Evolutionary conservation across 1,140 invertebrate genomes (phyloP).

Genomic region (Cydia splendana): DNA sequence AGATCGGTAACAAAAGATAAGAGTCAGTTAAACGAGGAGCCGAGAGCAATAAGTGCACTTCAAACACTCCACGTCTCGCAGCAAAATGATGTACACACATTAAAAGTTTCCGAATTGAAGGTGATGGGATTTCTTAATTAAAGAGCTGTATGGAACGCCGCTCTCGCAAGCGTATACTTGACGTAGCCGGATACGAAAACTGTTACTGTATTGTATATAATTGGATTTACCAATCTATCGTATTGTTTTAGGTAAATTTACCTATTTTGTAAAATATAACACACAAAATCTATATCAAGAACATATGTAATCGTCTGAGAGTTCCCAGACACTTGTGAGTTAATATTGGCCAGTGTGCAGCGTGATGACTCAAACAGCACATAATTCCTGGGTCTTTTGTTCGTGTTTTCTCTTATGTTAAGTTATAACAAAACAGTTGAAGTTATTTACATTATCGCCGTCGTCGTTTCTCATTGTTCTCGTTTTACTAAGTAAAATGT

Average conservation of each 20-base stretch:
- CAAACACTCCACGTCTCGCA: conserved; percentile 57
- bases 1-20: conserved; percentile 57
- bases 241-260: background rate
- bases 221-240: background rate
- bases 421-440: conserved; percentile 41
- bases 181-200: background rate
- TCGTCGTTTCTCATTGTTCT: conserved; percentile 49
- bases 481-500: conserved; percentile 47
- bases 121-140: conserved; percentile 64
- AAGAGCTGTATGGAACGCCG: conserved; percentile 45
- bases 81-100: conserved; percentile 69
- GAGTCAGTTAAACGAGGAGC: conserved; percentile 57
- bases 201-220: background rate
- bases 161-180: conserved; percentile 34
- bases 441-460: conserved; percentile 53
- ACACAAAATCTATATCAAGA: background rate
- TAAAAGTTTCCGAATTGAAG: conserved; percentile 72
- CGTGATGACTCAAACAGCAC: conserved; percentile 21
- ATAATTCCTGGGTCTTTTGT: conserved; percentile 34
- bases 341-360: conserved; percentile 6
- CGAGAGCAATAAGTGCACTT: conserved; percentile 61
- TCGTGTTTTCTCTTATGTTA: conserved; percentile 39
- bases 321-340: conserved; percentile 10
- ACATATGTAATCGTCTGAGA: background rate
- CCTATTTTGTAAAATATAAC: background rate